Percentiles rank a stretch among this genome's conserved stretches.
Evolutionary conservation across 2,888 invertebrate genomes (phyloP).

Genomic region (Gisinianus flammeolus): DNA sequence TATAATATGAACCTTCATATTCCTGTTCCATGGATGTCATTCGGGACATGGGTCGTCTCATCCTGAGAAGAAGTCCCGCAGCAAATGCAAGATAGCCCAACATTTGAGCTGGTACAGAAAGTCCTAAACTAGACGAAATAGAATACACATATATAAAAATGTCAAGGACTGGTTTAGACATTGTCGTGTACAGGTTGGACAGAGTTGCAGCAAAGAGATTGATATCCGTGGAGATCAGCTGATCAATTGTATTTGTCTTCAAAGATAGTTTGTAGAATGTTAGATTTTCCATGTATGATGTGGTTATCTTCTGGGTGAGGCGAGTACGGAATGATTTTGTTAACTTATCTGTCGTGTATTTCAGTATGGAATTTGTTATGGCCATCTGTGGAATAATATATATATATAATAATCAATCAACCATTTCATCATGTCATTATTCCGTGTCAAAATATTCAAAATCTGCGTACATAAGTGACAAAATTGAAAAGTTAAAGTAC

Average conservation of each 20-base stretch:
- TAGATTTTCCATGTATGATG: slow-evolving; percentile 90
- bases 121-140: slow-evolving; percentile 83
- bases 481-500: not conserved
- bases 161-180: slow-evolving; percentile 93
- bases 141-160: slow-evolving; percentile 92
- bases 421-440: not conserved
- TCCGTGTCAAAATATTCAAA: not conserved
- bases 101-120: slow-evolving; percentile 85
- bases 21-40: slow-evolving; percentile 95
- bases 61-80: slow-evolving; percentile 82
- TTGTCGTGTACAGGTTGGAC: slow-evolving; percentile 93
- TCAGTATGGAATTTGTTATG: slow-evolving; percentile 88
- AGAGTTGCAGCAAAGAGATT: slow-evolving; percentile 97
- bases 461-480: not conserved
- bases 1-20: no score
- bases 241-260: slow-evolving; percentile 89
- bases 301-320: slow-evolving; percentile 83
- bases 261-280: slow-evolving; percentile 96
- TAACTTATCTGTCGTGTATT: slow-evolving; percentile 92
- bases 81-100: slow-evolving; percentile 85
- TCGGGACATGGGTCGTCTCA: slow-evolving; percentile 84
- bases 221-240: slow-evolving; percentile 92
- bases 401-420: not conserved
- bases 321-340: slow-evolving; percentile 89
- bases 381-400: slow-evolving; percentile 72